Evolutionary conservation across 2,888 invertebrate genomes (phyloP).

Genomic region (Lepidocyrtoides sp.): DNA sequence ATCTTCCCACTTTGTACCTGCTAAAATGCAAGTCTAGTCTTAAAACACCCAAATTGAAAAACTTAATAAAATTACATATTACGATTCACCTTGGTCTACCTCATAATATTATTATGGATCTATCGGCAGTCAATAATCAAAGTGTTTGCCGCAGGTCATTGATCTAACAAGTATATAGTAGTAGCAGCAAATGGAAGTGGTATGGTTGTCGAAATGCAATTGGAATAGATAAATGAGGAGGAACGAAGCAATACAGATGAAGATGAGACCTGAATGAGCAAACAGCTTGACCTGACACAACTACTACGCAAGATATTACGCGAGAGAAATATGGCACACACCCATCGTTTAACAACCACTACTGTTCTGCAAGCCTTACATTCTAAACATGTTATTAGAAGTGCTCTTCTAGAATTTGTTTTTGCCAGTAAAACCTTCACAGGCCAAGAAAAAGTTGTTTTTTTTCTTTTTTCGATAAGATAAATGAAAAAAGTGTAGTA

Average conservation of each 20-base stretch:
- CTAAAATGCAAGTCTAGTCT: background rate
- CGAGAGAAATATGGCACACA: conserved; percentile 44
- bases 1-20: background rate
- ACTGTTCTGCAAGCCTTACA: background rate
- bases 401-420: background rate
- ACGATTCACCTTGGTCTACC: background rate
- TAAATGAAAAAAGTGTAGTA: background rate
- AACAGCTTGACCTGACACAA: conserved; percentile 68
- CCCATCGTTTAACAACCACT: conserved; percentile 3
- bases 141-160: conserved; percentile 60
- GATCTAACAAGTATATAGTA: conserved; percentile 34
- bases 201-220: background rate
- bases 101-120: background rate
- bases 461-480: conserved; percentile 25
- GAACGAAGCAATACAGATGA: background rate
- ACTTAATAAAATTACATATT: conserved; percentile 9
- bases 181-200: background rate
- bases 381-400: background rate
- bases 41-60: conserved; percentile 47
- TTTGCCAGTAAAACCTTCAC: conserved; percentile 32
- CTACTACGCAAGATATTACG: background rate
- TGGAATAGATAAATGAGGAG: conserved; percentile 27
- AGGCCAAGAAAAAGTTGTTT: conserved; percentile 13
- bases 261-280: conserved; percentile 56
- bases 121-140: conserved; percentile 60